Base-by-base conservation (phyloP, 2,888 invertebrate species). In the Dione juno region DNA sequence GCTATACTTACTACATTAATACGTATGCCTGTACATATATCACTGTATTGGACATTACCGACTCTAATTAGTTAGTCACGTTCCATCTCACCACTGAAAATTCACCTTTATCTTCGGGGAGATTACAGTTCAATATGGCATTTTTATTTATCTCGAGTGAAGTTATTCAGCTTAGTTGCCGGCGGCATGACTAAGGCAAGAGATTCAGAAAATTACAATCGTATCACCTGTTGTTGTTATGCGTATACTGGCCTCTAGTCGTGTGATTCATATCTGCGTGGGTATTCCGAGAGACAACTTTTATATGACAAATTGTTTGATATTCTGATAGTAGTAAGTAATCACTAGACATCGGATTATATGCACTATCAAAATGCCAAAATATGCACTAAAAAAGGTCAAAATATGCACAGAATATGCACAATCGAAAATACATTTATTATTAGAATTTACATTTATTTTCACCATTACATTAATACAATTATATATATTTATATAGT, bases 211-310 rank as follows among this genome's bases (percentile, higher is more conserved):
- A 75, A 76, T 75, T 73, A 71, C 75, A 75, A 77, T 70, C 73
- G 72, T 73, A 72, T 77, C 75, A 77, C 77, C 76, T 77, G 78
- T 78, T 77, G 77, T 76, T 66, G 68, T 73, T 65, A 71, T 70
- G 57, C 66, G 64, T 57, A 66, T 57, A 41, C 37, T 52, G 58
- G 54, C 52, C 64, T 43, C 37, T 61, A 59, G 53, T 64, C 59
- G 52, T 48, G 66, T 73, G 73, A 73, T 61, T 73, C 70, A 70
- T 50, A 54, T 66, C 19, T 48, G 64, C 59, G 40, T 69, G 63
- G 70, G 58, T 63, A 53, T 67, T 67, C 67, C 28, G 58, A 50
- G 28, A 59, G 57, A 68, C 54, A 19, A 41, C 43, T 69, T 71
- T 72, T 53, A 13, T 45, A 41, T 59, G 50, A 68, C 68, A 57